These are phyloP conservation scores for Myripristis murdjan DNA, from an alignment of 2,797 vertebrate genomes.

Conservation along the genomic window DNA sequence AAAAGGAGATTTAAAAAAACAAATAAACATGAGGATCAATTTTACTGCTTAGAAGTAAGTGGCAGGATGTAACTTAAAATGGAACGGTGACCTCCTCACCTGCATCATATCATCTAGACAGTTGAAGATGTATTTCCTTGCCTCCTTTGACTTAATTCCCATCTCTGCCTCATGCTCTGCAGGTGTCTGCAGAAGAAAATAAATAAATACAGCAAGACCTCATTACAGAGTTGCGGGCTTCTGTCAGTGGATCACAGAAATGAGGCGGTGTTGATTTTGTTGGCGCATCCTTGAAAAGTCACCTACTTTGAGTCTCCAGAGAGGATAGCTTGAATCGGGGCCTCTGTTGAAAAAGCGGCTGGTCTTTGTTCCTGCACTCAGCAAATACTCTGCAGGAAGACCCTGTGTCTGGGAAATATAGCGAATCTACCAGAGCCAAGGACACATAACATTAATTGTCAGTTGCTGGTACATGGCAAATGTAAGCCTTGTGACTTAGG, in stretches of 20 bases:
- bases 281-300: neutral
- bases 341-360: conserved; percentile 98
- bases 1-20: neutral
- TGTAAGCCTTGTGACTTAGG: neutral
- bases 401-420: conserved; percentile 99
- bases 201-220: rapidly evolving
- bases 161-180: conserved; percentile 96
- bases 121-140: conserved; percentile 98
- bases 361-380: conserved; percentile 98
- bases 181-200: conserved; percentile 86
- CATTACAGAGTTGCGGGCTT: neutral
- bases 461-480: neutral
- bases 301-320: conserved; percentile 97
- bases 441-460: neutral
- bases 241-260: neutral
- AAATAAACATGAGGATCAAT: neutral
- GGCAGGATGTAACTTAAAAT: neutral
- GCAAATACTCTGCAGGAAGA: conserved; percentile 96
- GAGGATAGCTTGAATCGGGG: conserved; percentile 94
- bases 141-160: conserved; percentile 98
- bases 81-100: conserved; percentile 76
- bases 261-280: neutral
- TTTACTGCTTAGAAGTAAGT: neutral
- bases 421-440: conserved; percentile 88
- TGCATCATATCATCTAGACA: conserved; percentile 99